Base-by-base conservation (phyloP, 2,113 vertebrate genomes). In the Todiramphus saurophagus region DNA sequence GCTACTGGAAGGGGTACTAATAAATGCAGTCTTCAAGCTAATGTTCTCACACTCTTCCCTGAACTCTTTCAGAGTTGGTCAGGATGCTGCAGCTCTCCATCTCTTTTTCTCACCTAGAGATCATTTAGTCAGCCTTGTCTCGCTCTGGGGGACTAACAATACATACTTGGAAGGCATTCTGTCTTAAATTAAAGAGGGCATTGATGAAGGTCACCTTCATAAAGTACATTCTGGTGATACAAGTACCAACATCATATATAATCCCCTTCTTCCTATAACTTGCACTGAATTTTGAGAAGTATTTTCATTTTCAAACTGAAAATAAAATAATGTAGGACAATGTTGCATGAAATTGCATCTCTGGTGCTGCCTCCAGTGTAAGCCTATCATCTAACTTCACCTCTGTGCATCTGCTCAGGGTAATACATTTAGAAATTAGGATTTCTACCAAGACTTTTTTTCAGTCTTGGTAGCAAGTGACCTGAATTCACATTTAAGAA, bases 251-350 rank as follows among this genome's bases (percentile, higher is more conserved):
- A 81, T 82, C 44, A 33, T 86, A 56, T 68, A 48, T 75, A 83
- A 84, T 89, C 55, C 80, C 28, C 48, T 69, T 89, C 50, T 95
- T 94, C 58, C 77, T 96, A 89, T 93, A 93, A 75, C 73, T 90
- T 87, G 31, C 66, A 53, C 66, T 85, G 92, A 76, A 94, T 82
- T 96, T 94, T 86, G 75, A 83, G 37, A 94, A 90, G 55, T 88
- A 90, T 94, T 96, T 96, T 93, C 77, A 58, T 92, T 92, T 90
- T 92, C 80, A 92, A 84, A 91, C 59, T 69, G 83, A 93, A 93
- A 95, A 89, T 85, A 92, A 97, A 96, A 90, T 96, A 83, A 90
- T 70, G 83, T 92, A 17, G 8, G 80, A 96, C 94, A 95, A 43
- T 73, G 58, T 92, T 94, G 83, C 95, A 96, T 93, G 80, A 93